Percentiles rank a stretch among this genome's conserved stretches.
These are phyloP conservation scores for Aepyceros melampus DNA, from an alignment of 2,113 vertebrate genomes.

Conservation along the genomic window DNA sequence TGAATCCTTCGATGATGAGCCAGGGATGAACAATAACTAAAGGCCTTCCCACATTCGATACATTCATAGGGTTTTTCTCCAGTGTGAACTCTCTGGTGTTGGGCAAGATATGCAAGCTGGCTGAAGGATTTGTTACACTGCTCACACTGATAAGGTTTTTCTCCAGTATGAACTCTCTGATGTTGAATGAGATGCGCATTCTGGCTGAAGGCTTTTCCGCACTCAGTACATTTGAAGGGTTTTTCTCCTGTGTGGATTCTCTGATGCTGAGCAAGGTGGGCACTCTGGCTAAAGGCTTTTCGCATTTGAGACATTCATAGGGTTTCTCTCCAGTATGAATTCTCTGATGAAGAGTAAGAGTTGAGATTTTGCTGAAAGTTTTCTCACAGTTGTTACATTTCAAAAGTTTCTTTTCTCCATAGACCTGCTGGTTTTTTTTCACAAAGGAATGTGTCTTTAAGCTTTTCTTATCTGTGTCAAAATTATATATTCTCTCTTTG, in stretches of 20 bases:
- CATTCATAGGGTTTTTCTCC: slow-evolving; percentile 67
- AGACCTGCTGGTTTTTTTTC: background rate
- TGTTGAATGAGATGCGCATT: slow-evolving; percentile 35
- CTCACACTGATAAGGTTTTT: slow-evolving; percentile 24
- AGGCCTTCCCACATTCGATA: slow-evolving; percentile 60
- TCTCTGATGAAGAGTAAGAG: slow-evolving; percentile 73
- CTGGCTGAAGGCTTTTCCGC: slow-evolving; percentile 58
- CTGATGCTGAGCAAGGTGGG: slow-evolving; percentile 53
- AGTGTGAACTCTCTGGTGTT: slow-evolving; percentile 37
- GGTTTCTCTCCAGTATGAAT: slow-evolving; percentile 71
- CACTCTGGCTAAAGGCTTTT: slow-evolving; percentile 55
- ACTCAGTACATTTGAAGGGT: slow-evolving; percentile 26
- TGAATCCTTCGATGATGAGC: slow-evolving; percentile 69
- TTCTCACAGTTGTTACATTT: slow-evolving; percentile 55
- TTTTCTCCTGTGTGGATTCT: slow-evolving; percentile 61
- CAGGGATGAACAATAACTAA: slow-evolving; percentile 65
- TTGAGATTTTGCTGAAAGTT: slow-evolving; percentile 76
- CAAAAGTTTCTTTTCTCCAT: slow-evolving; percentile 41
- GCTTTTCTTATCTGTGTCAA: background rate
- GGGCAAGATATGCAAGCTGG: slow-evolving; percentile 37
- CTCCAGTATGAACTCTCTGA: slow-evolving; percentile 35
- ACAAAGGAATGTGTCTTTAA: background rate
- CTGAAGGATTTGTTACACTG: slow-evolving; percentile 40
- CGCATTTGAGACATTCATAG: slow-evolving; percentile 48
- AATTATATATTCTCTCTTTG: background rate